Evolutionary conservation across 2,888 invertebrate species (phyloP).

Genomic region (Caenorhabditis sp.): DNA sequence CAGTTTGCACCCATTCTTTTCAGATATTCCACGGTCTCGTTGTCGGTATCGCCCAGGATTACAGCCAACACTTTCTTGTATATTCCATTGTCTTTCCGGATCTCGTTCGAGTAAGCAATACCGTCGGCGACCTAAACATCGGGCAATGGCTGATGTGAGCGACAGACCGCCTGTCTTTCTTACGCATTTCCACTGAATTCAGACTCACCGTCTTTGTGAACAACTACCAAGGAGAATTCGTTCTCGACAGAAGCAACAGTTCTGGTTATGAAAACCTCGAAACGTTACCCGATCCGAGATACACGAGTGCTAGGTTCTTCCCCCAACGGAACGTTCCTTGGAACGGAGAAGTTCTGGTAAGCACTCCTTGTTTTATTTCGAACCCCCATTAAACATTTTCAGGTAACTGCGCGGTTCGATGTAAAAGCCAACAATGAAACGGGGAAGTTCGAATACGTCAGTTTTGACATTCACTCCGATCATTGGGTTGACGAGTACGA

Average conservation of each 20-base stretch:
- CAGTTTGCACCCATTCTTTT: no score
- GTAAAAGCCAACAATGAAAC: not conserved
- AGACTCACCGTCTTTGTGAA: not conserved
- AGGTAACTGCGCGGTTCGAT: conserved; percentile 19
- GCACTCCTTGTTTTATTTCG: no score
- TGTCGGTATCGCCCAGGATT: conserved; percentile 8
- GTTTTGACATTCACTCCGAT: conserved; percentile 11
- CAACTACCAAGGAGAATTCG: conserved; percentile 11
- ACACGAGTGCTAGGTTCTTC: conserved; percentile 17
- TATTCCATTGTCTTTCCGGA: not conserved
- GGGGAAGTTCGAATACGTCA: not conserved
- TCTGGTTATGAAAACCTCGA: conserved; percentile 9
- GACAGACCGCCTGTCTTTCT: no score
- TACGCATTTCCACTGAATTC: not conserved
- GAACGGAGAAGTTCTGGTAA: conserved; percentile 45
- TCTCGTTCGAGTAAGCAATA: not conserved
- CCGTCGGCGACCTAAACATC: not conserved
- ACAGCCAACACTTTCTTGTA: not conserved
- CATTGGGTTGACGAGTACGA: conserved; percentile 11
- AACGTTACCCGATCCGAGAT: not conserved
- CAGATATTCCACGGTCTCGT: conserved; percentile 1
- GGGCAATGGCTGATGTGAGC: conserved; percentile 25
- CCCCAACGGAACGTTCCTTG: conserved; percentile 3
- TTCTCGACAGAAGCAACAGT: conserved; percentile 23
- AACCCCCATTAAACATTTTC: no score